phyloP scores from a whole-genome alignment of 2,113 vertebrate species.

The Buteo buteo region DNA sequence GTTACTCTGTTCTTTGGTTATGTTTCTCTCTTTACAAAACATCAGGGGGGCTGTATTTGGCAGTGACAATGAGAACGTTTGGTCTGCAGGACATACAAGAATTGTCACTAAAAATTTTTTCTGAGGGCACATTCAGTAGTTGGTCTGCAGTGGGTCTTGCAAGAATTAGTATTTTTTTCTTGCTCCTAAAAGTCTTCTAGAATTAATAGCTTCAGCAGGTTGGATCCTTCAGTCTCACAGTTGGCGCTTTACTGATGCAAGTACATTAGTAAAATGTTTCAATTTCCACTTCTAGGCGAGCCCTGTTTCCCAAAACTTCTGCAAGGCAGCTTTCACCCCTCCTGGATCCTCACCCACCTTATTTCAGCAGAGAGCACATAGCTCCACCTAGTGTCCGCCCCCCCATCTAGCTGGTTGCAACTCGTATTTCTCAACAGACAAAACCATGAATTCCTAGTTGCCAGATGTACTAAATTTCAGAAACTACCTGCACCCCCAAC shows the following conservation, averaged over 20 bases:
- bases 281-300: fast-evolving
- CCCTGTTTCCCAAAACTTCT: background rate
- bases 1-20: background rate
- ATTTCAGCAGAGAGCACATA: background rate
- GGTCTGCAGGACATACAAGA: background rate
- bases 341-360: background rate
- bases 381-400: slow-evolving; percentile 29
- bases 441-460: background rate
- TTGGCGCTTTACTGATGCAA: background rate
- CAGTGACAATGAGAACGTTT: background rate
- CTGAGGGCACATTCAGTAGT: too few relatives aligned
- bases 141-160: background rate
- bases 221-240: background rate
- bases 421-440: background rate
- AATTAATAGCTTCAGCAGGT: background rate
- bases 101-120: fast-evolving
- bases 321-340: background rate
- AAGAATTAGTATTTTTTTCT: background rate
- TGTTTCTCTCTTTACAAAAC: background rate
- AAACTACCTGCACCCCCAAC: background rate
- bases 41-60: background rate
- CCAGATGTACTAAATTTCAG: fast-evolving
- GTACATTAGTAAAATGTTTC: background rate
- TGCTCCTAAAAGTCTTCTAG: background rate
- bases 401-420: background rate